These are phyloP conservation scores for Ectobius pallidus DNA, from an alignment of 2,888 invertebrate genomes.

Conservation along the genomic window DNA sequence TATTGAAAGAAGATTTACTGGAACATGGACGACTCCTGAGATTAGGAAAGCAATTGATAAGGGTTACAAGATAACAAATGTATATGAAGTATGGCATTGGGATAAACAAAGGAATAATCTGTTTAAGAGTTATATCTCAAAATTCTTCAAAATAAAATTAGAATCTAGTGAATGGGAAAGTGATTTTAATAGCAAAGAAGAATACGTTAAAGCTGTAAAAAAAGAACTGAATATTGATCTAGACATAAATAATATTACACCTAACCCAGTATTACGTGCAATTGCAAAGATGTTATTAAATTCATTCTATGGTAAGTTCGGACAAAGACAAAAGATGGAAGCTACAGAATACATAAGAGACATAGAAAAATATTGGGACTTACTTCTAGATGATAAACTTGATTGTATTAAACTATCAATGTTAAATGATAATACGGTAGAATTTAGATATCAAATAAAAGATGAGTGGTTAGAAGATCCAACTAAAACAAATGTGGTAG, in stretches of 20 bases:
- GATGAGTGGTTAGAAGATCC: too few relatives aligned
- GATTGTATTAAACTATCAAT: background rate
- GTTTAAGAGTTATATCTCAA: slow-evolving; percentile 4
- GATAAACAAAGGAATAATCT: too few relatives aligned
- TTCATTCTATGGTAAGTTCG: background rate
- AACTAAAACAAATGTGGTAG: background rate
- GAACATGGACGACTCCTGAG: background rate
- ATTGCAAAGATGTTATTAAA: background rate
- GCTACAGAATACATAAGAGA: background rate
- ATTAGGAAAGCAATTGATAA: background rate
- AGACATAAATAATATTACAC: background rate
- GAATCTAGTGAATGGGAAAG: background rate
- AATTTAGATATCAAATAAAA: too few relatives aligned
- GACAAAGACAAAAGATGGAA: background rate
- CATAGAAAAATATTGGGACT: background rate
- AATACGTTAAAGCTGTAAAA: background rate
- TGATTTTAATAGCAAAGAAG: background rate
- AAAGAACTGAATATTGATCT: background rate
- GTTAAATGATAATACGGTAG: background rate
- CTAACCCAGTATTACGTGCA: background rate
- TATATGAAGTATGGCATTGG: background rate
- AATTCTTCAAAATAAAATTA: slow-evolving; percentile 1
- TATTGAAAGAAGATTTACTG: too few relatives aligned
- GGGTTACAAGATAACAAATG: background rate
- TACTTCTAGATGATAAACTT: background rate